Base-by-base conservation (phyloP, 1,140 invertebrate species). In the Phymorhynchus buccinoides region DNA sequence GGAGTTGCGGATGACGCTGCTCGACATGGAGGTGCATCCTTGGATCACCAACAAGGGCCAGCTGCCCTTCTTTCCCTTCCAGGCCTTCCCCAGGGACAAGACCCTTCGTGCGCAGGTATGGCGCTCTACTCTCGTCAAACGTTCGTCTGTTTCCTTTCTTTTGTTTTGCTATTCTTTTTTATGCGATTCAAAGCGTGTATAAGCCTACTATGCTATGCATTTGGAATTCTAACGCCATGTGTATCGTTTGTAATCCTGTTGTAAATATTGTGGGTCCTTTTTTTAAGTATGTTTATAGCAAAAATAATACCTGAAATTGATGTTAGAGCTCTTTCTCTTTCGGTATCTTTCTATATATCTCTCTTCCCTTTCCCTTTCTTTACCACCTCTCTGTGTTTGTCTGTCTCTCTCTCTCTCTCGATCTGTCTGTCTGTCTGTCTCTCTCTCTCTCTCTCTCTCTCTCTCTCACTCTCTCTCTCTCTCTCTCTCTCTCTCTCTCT, bases 41-140 rank as follows among this genome's bases (percentile, higher is more conserved):
- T 94, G 93, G 92, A 68, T 94, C 14, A 94, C 93, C n/a, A 86
- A 87, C 42, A 86, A 87, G 66, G 89, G 88, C 56, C 91, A 92
- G 86, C 86, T 88, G 52, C 91, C 92, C 30, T 93, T 93, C 85
- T 87, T 88, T 62, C 90, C 90, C 12, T 93, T 92, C 84, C 85
- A 89, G 39, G 84, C 88, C 48, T 89, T 91, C 52, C 90, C 91
- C 3, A 86, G 88, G 78, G 91, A 93, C 87, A 92, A 91, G 83
- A 39, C 75, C 12, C 83, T 91, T 62, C 90, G 90, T 77, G 86
- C 88, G 35, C 91, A 92, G 91, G 93, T 93, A 88, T 80, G 84
- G 42, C n/a, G 6, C 22, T n/a, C n/a, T n/a, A 18, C 41, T 56
- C n/a, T 56, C 32, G 30, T 22, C 35, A 79, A 12, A 71, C 68